phyloP scores from a whole-genome alignment of 2,888 invertebrate species.

The Lasioglossum villosulum region DNA sequence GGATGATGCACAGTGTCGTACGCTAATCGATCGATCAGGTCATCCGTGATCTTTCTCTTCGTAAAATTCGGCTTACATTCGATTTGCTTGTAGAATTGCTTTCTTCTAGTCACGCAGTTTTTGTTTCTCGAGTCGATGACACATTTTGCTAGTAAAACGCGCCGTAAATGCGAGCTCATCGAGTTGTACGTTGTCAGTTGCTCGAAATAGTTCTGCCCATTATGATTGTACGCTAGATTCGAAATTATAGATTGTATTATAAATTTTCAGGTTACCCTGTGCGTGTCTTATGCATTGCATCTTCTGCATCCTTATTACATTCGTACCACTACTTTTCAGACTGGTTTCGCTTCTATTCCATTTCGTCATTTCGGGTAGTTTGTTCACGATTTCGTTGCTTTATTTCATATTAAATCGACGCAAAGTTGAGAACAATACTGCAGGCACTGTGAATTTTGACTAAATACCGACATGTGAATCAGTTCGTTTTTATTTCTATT shows the following conservation, averaged over 20 bases:
- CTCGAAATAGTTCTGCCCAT: slow-evolving; percentile 79
- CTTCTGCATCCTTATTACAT: slow-evolving; percentile 7
- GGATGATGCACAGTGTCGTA: slow-evolving; percentile 80
- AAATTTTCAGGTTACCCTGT: not conserved
- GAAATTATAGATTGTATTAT: slow-evolving; percentile 15
- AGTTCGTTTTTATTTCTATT: slow-evolving; percentile 26
- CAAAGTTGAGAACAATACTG: not conserved
- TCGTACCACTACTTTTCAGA: slow-evolving; percentile 65
- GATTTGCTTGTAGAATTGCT: slow-evolving; percentile 38
- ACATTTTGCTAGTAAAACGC: slow-evolving; percentile 79
- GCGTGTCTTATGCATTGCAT: not conserved
- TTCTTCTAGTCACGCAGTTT: slow-evolving; percentile 62
- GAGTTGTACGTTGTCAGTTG: slow-evolving; percentile 80
- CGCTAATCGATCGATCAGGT: slow-evolving; percentile 78
- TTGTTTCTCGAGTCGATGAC: slow-evolving; percentile 79
- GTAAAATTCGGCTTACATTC: slow-evolving; percentile 31
- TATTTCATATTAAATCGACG: not conserved
- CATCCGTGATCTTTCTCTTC: slow-evolving; percentile 63
- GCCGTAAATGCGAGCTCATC: slow-evolving; percentile 80
- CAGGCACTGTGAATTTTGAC: slow-evolving; percentile 39
- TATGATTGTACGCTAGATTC: slow-evolving; percentile 73
- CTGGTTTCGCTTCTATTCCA: slow-evolving; percentile 61
- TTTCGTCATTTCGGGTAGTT: slow-evolving; percentile 69
- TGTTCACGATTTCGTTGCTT: slow-evolving; percentile 9
- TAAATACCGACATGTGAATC: slow-evolving; percentile 13